Base-by-base conservation (phyloP, 2,113 vertebrate species). In the Dinomys branickii region DNA sequence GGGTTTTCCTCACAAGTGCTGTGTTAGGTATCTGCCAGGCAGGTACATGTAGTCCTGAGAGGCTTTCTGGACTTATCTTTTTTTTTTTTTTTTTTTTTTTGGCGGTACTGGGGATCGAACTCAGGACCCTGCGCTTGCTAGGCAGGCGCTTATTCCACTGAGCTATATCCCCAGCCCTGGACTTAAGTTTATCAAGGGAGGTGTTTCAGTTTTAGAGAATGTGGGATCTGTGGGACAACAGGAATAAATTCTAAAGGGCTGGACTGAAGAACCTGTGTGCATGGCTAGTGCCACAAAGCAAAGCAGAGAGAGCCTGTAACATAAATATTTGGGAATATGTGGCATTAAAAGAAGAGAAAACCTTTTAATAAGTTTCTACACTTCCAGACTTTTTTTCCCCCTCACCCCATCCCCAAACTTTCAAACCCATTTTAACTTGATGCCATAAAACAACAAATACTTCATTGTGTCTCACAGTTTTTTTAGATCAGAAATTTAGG, bases 201-300 rank as follows among this genome's bases (percentile, higher is more conserved):
- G 17, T 81, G 41, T 93, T 82, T 63, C 52, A 50, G 16, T 71
- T 92, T 95, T 93, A 56, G 38, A 77, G n/a, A 95, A 35, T 85
- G 38, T 88, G 85, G 47, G 75, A 75, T 47, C 71, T 80, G 58
- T 50, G 35, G 47, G 67, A 22, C 8, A 63, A 5, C 33, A 67
- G 22, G 58, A 90, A 52, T 81, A 47, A 41, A 41, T 85, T 50
- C 22, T 82, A 4, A 78, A 91, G 44, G 63, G 88, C 30, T 4
- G 9, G 71, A 38, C 52, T 69, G 3, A 1, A n/a, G 58, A 73
- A 20, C 77, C 80, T 73, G 7, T 54, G 1, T 28, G 7, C 50
- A 8, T 41, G 89, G 50, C 75, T 30, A 54, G 26, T 52, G 67
- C 56, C 20, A 13, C 38, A 24, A 6, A 75, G 14, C 20, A 50